Base-by-base conservation (phyloP, 2,888 invertebrate species). In the Fabriciana adippe region DNA sequence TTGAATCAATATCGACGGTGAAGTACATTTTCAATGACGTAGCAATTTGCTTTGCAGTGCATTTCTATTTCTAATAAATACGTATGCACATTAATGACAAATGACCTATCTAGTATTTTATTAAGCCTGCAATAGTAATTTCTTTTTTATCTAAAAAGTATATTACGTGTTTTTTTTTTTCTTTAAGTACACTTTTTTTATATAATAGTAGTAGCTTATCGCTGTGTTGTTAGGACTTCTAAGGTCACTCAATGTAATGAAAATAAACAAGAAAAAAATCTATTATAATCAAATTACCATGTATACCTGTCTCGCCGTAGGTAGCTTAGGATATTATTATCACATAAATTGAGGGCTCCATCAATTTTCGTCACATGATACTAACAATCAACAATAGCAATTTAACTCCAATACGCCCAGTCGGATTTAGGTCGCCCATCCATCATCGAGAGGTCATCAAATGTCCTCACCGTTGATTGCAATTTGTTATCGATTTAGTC, bases 371-470 rank as follows among this genome's bases (percentile, higher is more conserved):
- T 64, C 64, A 64, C 41, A 51, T 60, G 67, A 70, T 67, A 55
- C 61, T 26, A 62, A 62, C 59, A 67, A 67, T 67, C 67, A 67
- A 70, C 67, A 67, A 64, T 54, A 56, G 41, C 55, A 70, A 70
- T 70, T 67, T 51, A 67, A 67, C 64, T 70, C 61, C 70, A 67
- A 67, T 64, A 64, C 54, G 63, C 45, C 48, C 56, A 64, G 47
- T 57, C 41, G 60, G 66, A 67, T 67, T 67, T 64, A 64, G 70
- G 70, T 64, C 70, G 61, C 45, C 48, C 70, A 70, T 70, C 64
- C 59, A 67, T 70, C 70, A 70, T 67, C 61, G 69, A 21, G 60
- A 55, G 64, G 61, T 64, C 69, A 69, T 67, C 67, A 51, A 48
- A 45, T 47, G 54, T 47, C 60, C 56, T 55, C 51, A 45, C 31